These are phyloP conservation scores for Hydrotaea diabolus DNA, from an alignment of 2,888 invertebrate genomes.

Conservation along the genomic window DNA sequence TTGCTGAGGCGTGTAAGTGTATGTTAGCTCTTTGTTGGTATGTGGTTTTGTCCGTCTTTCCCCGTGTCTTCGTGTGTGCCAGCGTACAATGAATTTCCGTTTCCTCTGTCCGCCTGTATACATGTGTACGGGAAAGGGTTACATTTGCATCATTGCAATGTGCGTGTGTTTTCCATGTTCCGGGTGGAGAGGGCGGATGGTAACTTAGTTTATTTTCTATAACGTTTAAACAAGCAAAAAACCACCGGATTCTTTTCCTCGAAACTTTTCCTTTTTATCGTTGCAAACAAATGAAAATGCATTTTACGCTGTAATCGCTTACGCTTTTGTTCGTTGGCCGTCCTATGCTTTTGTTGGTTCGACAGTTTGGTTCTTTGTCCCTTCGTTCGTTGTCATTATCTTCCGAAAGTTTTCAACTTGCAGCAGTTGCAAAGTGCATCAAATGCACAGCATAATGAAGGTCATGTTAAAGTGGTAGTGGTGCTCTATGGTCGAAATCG, in stretches of 20 bases:
- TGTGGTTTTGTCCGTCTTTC: not conserved
- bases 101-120: no score
- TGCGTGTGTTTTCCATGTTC: not conserved
- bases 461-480: constrained; percentile 73
- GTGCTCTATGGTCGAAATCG: no score
- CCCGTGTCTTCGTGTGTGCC: not conserved
- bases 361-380: not conserved
- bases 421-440: not conserved
- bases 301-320: constrained; percentile 4
- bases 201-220: no score
- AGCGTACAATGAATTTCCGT: constrained; percentile 55
- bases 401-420: constrained; percentile 1
- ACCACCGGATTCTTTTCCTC: no score
- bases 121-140: no score
- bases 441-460: constrained; percentile 49
- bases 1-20: no score
- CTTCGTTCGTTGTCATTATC: not conserved
- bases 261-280: constrained; percentile 10
- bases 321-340: not conserved
- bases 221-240: no score
- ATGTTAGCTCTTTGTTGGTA: not conserved
- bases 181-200: not conserved
- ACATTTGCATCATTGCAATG: no score
- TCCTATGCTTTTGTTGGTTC: not conserved
- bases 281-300: constrained; percentile 22